phyloP scores from a whole-genome alignment of 2,888 invertebrate species.

The Lissonota sp. region DNA sequence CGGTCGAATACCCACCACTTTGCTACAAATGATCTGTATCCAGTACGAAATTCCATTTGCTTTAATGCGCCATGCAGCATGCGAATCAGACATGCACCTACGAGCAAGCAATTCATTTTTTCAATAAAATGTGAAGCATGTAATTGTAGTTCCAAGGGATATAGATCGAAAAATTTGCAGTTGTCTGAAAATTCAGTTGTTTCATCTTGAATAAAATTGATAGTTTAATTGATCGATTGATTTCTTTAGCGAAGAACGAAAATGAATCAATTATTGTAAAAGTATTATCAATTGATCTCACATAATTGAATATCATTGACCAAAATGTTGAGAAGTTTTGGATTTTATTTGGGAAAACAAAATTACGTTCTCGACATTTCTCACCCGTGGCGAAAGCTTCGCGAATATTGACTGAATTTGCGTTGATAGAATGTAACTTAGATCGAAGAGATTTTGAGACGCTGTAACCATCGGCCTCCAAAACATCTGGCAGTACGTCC shows the following conservation, averaged over 20 bases:
- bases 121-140: too few relatives aligned
- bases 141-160: too few relatives aligned
- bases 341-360: background rate
- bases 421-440: constrained; percentile 69
- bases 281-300: too few relatives aligned
- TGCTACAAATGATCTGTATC: constrained; percentile 77
- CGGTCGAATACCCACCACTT: constrained; percentile 78
- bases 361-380: constrained; percentile 9
- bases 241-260: too few relatives aligned
- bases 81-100: constrained; percentile 81
- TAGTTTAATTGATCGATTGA: constrained; percentile 2
- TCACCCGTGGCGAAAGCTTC: constrained; percentile 75
- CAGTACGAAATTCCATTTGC: constrained; percentile 74
- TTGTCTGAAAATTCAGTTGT: too few relatives aligned
- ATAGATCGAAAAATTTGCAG: too few relatives aligned
- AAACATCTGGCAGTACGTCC: constrained; percentile 73
- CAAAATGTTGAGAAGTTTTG: background rate
- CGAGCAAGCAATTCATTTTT: constrained; percentile 65
- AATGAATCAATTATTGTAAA: too few relatives aligned
- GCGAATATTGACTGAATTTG: constrained; percentile 69
- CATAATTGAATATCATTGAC: constrained; percentile 7
- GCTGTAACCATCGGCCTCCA: constrained; percentile 77
- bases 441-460: constrained; percentile 73
- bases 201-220: too few relatives aligned
- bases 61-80: constrained; percentile 79